Conservation (phyloP, 2,113 vertebrate genomes). For the Colaptes auratus region DNA sequence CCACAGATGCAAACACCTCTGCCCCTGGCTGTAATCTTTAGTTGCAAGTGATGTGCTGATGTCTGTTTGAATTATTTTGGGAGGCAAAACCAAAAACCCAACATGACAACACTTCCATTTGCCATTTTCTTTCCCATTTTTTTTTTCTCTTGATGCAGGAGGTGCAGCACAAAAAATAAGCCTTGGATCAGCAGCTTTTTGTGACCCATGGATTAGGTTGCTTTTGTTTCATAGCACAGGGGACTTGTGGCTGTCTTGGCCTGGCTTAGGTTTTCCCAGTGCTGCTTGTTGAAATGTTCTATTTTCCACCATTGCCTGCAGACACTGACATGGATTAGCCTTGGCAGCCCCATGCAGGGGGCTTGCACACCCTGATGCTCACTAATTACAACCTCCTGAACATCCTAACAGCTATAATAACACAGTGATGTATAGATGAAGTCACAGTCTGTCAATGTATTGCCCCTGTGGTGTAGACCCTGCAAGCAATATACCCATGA, state of each 20-base stretch:
- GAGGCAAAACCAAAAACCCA: not conserved
- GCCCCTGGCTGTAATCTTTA: not conserved
- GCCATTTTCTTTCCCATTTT: not conserved
- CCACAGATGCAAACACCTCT: fast-evolving
- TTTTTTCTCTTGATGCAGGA: not conserved
- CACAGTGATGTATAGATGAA: constrained; percentile 29
- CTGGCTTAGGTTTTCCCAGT: constrained; percentile 26
- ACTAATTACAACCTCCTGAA: constrained; percentile 63
- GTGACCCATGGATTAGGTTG: not conserved
- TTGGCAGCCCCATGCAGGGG: constrained; percentile 22
- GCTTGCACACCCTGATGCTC: constrained; percentile 42
- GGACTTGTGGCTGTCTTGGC: not conserved
- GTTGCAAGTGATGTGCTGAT: not conserved
- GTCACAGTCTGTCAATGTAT: not conserved
- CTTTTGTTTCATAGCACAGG: not conserved
- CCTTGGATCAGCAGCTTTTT: not conserved
- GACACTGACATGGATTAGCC: constrained; percentile 51
- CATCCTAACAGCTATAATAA: constrained; percentile 27
- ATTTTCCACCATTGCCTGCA: constrained; percentile 30
- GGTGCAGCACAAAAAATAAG: not conserved
- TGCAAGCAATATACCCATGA: constrained; percentile 16
- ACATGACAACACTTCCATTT: not conserved
- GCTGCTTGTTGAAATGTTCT: constrained; percentile 35
- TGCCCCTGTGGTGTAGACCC: constrained; percentile 28
- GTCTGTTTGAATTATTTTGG: not conserved